These are phyloP conservation scores for Trichogramma dendrolimi DNA, from an alignment of 2,888 invertebrate species.

Conservation along the genomic window DNA sequence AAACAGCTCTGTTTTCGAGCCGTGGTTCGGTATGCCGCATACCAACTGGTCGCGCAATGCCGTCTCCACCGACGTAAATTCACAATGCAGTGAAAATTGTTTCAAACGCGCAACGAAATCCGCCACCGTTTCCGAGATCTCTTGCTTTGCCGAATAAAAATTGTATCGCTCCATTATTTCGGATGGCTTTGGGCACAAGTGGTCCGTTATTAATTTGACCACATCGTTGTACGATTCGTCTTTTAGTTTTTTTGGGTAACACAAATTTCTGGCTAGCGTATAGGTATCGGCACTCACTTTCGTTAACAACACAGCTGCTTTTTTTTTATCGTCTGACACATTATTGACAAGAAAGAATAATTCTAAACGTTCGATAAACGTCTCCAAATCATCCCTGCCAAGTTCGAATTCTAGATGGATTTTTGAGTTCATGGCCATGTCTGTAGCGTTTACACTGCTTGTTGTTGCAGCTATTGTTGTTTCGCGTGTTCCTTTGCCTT, in stretches of 20 bases:
- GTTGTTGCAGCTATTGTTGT: no score
- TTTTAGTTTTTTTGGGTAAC: slow-evolving; percentile 25
- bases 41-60: slow-evolving; percentile 12
- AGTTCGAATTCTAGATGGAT: no score
- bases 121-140: no score
- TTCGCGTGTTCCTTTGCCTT: no score
- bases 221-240: slow-evolving; percentile 22
- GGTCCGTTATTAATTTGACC: slow-evolving; percentile 23
- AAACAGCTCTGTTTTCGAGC: slow-evolving; percentile 12
- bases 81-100: no score
- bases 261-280: slow-evolving; percentile 21
- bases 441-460: no score
- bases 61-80: not conserved
- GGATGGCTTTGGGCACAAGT: slow-evolving; percentile 25
- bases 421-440: no score
- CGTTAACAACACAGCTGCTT: slow-evolving; percentile 22
- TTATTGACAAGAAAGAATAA: no score
- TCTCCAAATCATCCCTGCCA: no score
- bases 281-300: slow-evolving; percentile 22
- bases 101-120: no score
- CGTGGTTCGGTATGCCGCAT: slow-evolving; percentile 13
- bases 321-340: slow-evolving; percentile 4
- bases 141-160: no score
- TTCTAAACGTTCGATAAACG: no score
- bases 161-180: slow-evolving; percentile 22